A percentile compares a stretch with the other conserved stretches of the same genome.
Evolutionary conservation across 2,113 vertebrate genomes (phyloP).

Genomic region (Dipodomys stephensi): DNA sequence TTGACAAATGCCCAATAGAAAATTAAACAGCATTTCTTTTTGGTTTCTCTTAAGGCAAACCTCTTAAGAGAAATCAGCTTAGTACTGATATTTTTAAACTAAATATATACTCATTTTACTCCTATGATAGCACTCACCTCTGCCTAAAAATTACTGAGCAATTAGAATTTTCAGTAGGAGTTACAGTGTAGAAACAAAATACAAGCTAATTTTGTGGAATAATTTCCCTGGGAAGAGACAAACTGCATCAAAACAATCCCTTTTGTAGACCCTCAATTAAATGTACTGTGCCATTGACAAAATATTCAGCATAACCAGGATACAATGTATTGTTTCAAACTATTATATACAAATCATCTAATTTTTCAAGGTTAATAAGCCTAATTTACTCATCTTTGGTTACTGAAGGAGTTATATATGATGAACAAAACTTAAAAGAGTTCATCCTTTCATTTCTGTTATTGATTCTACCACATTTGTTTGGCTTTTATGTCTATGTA

Average conservation of each 20-base stretch:
- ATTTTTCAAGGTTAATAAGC: conserved; percentile 96
- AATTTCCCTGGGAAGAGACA: conserved; percentile 68
- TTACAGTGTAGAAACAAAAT: conserved; percentile 52
- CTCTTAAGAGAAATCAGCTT: background rate
- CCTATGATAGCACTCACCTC: background rate
- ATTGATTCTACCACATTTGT: conserved; percentile 88
- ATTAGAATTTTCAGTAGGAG: background rate
- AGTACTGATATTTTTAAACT: background rate
- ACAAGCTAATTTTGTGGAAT: conserved; percentile 63
- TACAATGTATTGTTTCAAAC: conserved; percentile 91
- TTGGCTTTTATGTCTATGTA: conserved; percentile 88
- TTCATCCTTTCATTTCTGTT: conserved; percentile 86
- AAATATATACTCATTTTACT: background rate
- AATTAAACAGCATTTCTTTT: conserved; percentile 12
- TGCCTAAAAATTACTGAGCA: background rate
- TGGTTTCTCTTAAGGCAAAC: background rate
- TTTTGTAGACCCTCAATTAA: conserved; percentile 76
- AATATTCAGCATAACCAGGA: conserved; percentile 81
- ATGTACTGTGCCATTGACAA: conserved; percentile 80
- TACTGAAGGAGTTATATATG: conserved; percentile 92
- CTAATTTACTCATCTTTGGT: conserved; percentile 93
- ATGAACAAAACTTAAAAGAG: conserved; percentile 90
- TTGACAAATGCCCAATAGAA: background rate
- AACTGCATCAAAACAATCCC: conserved; percentile 72
- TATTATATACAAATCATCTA: conserved; percentile 94